These are phyloP conservation scores for Hemichromis elongatus DNA, from an alignment of 2,113 vertebrate species.

Conservation along the genomic window DNA sequence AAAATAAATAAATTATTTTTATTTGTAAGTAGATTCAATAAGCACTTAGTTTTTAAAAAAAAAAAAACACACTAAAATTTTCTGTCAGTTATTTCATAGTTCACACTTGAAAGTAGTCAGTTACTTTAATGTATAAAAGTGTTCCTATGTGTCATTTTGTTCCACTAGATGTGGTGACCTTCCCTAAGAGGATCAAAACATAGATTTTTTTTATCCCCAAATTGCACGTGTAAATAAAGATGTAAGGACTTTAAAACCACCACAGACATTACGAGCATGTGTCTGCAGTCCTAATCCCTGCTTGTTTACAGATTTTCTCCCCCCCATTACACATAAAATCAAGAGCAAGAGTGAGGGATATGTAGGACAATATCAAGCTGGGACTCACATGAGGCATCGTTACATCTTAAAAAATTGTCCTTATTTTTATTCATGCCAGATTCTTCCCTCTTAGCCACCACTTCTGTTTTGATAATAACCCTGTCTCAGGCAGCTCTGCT, in stretches of 20 bases:
- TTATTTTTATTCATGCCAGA: background rate
- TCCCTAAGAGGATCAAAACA: conserved; percentile 18
- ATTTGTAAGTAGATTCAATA: background rate
- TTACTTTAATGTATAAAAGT: background rate
- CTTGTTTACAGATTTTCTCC: background rate
- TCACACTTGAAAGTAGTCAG: background rate
- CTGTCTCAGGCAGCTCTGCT: background rate
- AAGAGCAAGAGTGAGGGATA: background rate
- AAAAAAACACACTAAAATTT: no score
- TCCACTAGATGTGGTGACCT: background rate
- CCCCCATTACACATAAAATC: background rate
- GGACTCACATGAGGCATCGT: background rate
- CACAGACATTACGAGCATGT: background rate
- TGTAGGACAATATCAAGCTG: background rate
- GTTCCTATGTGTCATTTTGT: background rate
- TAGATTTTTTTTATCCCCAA: background rate
- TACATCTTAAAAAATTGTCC: background rate
- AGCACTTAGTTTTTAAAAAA: background rate
- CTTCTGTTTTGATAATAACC: background rate
- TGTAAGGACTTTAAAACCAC: background rate
- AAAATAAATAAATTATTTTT: background rate
- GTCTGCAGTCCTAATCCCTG: conserved; percentile 9
- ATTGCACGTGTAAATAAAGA: conserved; percentile 28
- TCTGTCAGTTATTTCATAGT: background rate
- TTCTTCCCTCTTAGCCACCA: background rate